Base-by-base conservation (phyloP, 2,797 vertebrate genomes). In the Propithecus perrieri region DNA sequence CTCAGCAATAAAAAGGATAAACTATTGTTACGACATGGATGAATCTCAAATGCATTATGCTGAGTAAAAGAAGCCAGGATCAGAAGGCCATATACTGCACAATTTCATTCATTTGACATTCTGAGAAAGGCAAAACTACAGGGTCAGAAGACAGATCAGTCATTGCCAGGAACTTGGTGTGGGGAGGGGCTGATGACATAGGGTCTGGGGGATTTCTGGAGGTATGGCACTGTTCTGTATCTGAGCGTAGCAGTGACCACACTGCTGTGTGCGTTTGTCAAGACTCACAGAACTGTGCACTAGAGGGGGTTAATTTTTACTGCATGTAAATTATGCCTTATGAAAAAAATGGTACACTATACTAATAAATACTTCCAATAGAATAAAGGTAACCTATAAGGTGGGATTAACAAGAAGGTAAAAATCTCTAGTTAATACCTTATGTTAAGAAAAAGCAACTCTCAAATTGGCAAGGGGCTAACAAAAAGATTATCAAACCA, bases 361-460 rank as follows among this genome's bases (percentile, higher is more conserved):
- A 81, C 35, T 76, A 88, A 95, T 85, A 93, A 96, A 71, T n/a
- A 87, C 50, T 35, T 94, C 71, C 33, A 59, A 89, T 85, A 53
- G 89, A 87, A 90, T 88, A 78, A 95, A 89, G 38, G 12, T 69
- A 91, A 41, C 18, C 48, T 85, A 22, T 78, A 55, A n/a, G 14
- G 53, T 48, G 53, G 93, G 35, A 41, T 30, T 93, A 93, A 93
- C 11, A 8, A 89, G 67, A 63, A 92, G 57, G 46, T 61, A 63
- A 94, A 95, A 38, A 4, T 71, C 94, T 96, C 59, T 22, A 41
- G 67, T 94, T 89, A 95, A 96, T 14, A 94, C 41, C 33, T 83
- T 46, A 72, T 53, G 53, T 91, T 93, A 84, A 55, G 46, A 89
- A 89, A 84, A 92, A 93, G 24, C n/a, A 89, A 89, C 38, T 91